A percentile compares a stretch with the other conserved stretches of the same genome.
Evolutionary conservation across 2,888 invertebrate genomes (phyloP).

Genomic region (Emmelina monodactyla): DNA sequence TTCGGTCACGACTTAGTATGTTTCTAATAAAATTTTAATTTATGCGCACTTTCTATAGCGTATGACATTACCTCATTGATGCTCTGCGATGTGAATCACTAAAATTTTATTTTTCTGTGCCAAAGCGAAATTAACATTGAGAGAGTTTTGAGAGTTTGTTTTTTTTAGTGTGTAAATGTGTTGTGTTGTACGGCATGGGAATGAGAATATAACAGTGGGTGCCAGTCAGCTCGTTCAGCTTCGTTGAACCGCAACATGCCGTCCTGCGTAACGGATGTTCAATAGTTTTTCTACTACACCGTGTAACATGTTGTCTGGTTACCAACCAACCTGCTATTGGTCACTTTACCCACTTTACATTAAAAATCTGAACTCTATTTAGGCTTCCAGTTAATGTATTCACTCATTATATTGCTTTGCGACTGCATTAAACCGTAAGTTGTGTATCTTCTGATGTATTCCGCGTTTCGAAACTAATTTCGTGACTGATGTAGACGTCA

Average conservation of each 20-base stretch:
- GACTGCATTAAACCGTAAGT: too few species aligned
- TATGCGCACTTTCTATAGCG: constrained; percentile 45
- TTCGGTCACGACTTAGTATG: not conserved
- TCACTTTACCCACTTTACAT: too few species aligned
- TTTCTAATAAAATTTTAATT: not conserved
- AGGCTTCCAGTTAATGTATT: too few species aligned
- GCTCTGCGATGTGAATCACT: constrained; percentile 42
- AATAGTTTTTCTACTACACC: constrained; percentile 25
- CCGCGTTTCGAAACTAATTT: too few species aligned
- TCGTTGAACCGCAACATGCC: constrained; percentile 51
- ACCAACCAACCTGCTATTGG: too few species aligned
- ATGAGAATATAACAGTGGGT: constrained; percentile 11
- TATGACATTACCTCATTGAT: constrained; percentile 30
- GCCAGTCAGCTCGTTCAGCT: constrained; percentile 49
- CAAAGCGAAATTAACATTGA: too few species aligned
- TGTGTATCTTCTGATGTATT: too few species aligned
- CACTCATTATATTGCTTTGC: too few species aligned
- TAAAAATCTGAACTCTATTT: too few species aligned
- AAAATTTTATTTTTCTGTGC: too few species aligned
- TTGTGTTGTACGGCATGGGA: constrained; percentile 21
- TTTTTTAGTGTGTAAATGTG: constrained; percentile 14
- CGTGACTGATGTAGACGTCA: too few species aligned
- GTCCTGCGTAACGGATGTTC: constrained; percentile 58
- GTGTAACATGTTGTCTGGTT: not conserved
- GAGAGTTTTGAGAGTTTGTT: constrained; percentile 31